Conservation (phyloP, 2,113 vertebrate genomes). For the Crotalus horridus region DNA sequence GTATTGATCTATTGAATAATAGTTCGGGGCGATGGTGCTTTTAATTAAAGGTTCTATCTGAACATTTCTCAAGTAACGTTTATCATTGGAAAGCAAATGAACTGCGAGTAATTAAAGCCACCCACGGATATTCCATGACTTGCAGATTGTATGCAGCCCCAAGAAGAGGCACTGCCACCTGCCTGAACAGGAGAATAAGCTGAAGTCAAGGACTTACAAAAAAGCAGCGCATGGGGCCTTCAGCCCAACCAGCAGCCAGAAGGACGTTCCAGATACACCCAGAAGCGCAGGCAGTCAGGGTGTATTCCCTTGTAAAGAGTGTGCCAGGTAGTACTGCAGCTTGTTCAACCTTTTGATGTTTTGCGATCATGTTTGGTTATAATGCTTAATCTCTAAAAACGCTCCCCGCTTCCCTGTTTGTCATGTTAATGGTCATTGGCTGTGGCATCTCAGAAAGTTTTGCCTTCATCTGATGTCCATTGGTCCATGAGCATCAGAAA, state of each 20-base stretch:
- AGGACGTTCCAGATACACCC: not conserved
- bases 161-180: slow-evolving; percentile 18
- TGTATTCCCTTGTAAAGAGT: slow-evolving; percentile 63
- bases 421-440: not conserved
- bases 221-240: slow-evolving; percentile 27
- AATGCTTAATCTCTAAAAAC: not conserved
- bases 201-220: slow-evolving; percentile 41
- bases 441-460: not conserved
- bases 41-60: not conserved
- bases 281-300: slow-evolving; percentile 29
- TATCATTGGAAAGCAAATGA: not conserved
- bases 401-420: no score
- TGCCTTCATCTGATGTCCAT: not conserved
- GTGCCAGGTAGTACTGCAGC: slow-evolving; percentile 59
- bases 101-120: not conserved
- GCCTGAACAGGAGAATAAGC: slow-evolving; percentile 42
- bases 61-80: not conserved
- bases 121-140: not conserved
- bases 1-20: not conserved
- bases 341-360: not conserved
- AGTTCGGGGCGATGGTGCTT: not conserved
- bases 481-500: not conserved
- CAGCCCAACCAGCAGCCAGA: slow-evolving; percentile 34
- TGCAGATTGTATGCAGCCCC: slow-evolving; percentile 32
- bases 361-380: not conserved